Evolutionary conservation across 2,113 vertebrate species (phyloP), one percentile per base, ranked within the genome.

Genomic region (Eubucco bourcierii): DNA sequence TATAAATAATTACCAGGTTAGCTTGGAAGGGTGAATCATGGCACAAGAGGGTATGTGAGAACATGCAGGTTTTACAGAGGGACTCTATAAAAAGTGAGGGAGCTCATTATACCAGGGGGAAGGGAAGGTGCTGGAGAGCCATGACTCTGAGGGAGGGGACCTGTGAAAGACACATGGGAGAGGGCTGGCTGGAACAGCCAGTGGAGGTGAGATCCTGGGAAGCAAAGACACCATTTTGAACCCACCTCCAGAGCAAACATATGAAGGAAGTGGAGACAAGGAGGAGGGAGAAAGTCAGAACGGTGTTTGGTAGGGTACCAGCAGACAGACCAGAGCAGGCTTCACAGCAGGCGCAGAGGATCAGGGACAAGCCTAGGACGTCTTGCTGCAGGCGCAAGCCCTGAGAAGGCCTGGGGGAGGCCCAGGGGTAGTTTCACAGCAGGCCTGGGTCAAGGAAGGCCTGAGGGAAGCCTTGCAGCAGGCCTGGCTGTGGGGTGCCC

Each of bases 1-100:
- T 81, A 93, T 50, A 94, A 94, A 73, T 96, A 96, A 95, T 94
- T 93, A 94, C 72, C 78, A 85, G 92, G 88, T 88, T 95, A 63
- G 67, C 56, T 77, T 19, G 13, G 25, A 23, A 84, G 41, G 15
- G 20, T 87, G 84, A 95, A 41, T 96, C 92, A 87, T 9, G 14
- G 75, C 64, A 74, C 23, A 70, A 71, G n/a, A 71, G 81, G 34
- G 18, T 88, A 88, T 52, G 66, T 76, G 59, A 67, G 89, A 95
- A 60, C 6, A 5, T 14, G 31, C 37, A 6, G 59, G 9, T 87
- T 96, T 96, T 95, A 60, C 25, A 47, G 52, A 53, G 60, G 81
- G 64, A 13, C 20, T 89, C 81, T 89, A 64, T 46, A 77, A 90
- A 84, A 87, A 65, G n/a, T 33, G 63, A 71, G 41, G 3, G 39